Evolutionary conservation across 1,140 invertebrate genomes (phyloP), one percentile per base, ranked within the genome.

Genomic region (Oryzaephilus surinamensis): DNA sequence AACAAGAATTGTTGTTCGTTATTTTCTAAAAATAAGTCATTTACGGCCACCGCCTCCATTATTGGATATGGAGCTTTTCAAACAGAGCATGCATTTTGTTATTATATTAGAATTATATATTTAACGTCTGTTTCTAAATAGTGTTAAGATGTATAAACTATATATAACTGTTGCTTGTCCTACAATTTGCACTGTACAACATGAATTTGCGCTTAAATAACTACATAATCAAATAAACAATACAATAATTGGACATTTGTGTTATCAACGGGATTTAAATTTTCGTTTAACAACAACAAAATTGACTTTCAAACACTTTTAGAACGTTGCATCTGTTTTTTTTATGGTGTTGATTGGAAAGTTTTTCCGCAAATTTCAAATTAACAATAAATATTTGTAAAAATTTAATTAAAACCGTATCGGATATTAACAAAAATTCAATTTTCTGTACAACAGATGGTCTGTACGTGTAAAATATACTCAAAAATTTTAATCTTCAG

Each of bases 131-230:
- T n/a, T n/a, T n/a, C n/a, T n/a, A n/a, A n/a, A n/a, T n/a, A n/a
- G n/a, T n/a, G n/a, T n/a, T n/a, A n/a, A n/a, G n/a, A n/a, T n/a
- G n/a, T n/a, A n/a, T n/a, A n/a, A n/a, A n/a, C n/a, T n/a, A n/a
- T n/a, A n/a, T n/a, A 16, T 20, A 36, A 36, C 33, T 16, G 36
- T 30, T 20, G 26, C 27, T 38, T 38, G 36, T 38, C 27, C 36
- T 31, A 38, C 36, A 38, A 38, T 38, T 38, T 20, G 24, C 24
- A 15, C 14, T 38, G 26, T 26, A 29, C 29, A 38, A 38, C 36
- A 38, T 14, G 28, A 38, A 38, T 38, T 38, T 38, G 28, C 36
- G 26, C 36, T 38, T 28, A 38, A 23, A 17, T 21, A 38, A 36
- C 34, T 11, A 36, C 29, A 26, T 38, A 38, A 38, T 38, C 17